Conservation (phyloP, 1,140 invertebrate species). For the Brachionus manjavacas region DNA sequence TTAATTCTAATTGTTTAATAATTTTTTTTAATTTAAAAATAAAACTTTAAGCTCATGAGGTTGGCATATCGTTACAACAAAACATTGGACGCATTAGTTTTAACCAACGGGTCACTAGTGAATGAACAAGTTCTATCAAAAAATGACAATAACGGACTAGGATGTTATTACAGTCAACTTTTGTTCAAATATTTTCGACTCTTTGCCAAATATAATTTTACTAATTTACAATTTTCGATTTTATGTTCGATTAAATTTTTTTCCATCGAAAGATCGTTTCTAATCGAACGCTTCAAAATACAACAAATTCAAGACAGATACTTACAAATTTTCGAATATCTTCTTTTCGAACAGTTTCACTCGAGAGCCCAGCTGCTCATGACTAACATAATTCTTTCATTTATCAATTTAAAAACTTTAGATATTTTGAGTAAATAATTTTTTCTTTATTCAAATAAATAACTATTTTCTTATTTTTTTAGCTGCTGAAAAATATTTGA, state of each 20-base stretch:
- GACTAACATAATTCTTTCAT: background rate
- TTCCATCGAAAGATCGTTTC: background rate
- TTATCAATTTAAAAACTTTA: background rate
- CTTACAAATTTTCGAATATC: slow-evolving; percentile 16
- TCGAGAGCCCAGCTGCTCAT: background rate
- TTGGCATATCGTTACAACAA: slow-evolving; percentile 38
- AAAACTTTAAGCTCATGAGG: background rate
- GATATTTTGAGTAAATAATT: background rate
- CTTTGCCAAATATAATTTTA: slow-evolving; percentile 2
- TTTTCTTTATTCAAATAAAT: background rate
- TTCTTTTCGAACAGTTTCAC: slow-evolving; percentile 7
- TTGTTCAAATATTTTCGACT: background rate
- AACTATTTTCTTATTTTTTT: background rate
- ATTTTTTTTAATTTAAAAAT: background rate
- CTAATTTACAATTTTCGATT: slow-evolving; percentile 8
- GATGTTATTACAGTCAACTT: background rate
- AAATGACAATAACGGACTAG: background rate
- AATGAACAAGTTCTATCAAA: background rate
- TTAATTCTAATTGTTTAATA: too few relatives aligned
- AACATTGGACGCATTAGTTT: background rate
- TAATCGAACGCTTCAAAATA: slow-evolving; percentile 26
- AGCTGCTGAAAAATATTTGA: background rate
- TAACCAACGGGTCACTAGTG: background rate
- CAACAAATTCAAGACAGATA: slow-evolving; percentile 34
- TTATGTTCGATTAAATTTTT: slow-evolving; percentile 28